Evolutionary conservation across 1,140 invertebrate species (phyloP), one percentile per base, ranked within the genome.

Genomic region (Drosophila ficusphila): DNA sequence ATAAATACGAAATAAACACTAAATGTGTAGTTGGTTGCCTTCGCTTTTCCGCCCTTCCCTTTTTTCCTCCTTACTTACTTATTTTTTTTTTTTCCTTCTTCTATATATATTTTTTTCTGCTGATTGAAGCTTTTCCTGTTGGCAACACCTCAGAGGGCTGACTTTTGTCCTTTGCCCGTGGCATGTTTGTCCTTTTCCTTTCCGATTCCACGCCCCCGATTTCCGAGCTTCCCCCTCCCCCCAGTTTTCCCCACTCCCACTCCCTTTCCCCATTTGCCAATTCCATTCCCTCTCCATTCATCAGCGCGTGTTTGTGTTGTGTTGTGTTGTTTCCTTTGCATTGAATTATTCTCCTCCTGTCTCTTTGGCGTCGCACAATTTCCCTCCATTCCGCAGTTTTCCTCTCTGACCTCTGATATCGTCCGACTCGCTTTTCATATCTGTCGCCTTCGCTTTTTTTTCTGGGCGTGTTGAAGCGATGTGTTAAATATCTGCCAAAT

Each of bases 1-100:
- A 85, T 85, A 85, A 86, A 86, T 85, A 73, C 81, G 79, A 85
- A 85, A 85, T 85, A 85, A 85, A 85, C 79, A 85, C 79, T 85
- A 85, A 85, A 85, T 85, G 76, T 85, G 67, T 85, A 85, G 79
- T 85, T 83, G 70, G 57, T 71, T 79, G 54, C 52, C 56, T 53
- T 71, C 18, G 33, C 41, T 21, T 44, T 42, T 25, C 23, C 33
- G 33, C 47, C 23, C 33, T 47, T 23, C 4, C 21, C 5, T 4
- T 19, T 31, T 12, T 31, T 7, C n/a, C n/a, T n/a, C n/a, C n/a
- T n/a, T n/a, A n/a, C n/a, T n/a, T n/a, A n/a, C n/a, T n/a, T n/a
- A n/a, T 25, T 16, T n/a, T 18, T 18, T 12, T 34, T 41, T 18
- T 11, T 27, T 2, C 12, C 8, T 27, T 8, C 38, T 12, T 33